Percentiles rank a stretch among this genome's conserved stretches.
phyloP scores from a whole-genome alignment of 1,140 invertebrate genomes.

The Papilio glaucus region DNA sequence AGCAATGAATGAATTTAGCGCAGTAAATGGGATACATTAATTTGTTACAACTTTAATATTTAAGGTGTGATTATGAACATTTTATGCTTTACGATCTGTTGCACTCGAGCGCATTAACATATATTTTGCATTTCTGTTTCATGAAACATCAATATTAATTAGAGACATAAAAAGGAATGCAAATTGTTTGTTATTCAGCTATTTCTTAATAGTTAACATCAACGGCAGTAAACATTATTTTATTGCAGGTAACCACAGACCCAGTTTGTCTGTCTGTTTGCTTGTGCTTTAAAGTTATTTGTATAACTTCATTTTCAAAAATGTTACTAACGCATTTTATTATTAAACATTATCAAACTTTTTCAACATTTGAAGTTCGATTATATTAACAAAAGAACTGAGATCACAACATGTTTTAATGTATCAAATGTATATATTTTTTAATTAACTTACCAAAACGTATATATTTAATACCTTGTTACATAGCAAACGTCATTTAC shows the following conservation, averaged over 20 bases:
- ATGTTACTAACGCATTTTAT: too few species aligned
- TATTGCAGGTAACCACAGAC: neutral
- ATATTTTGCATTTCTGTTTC: constrained; percentile 31
- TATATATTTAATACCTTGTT: too few species aligned
- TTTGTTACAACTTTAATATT: constrained; percentile 8
- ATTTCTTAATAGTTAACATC: neutral
- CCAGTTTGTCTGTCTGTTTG: neutral
- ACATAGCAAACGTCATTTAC: too few species aligned
- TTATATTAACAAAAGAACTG: too few species aligned
- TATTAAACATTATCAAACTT: too few species aligned
- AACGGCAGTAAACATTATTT: neutral
- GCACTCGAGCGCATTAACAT: constrained; percentile 3
- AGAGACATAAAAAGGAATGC: constrained; percentile 24
- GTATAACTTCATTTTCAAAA: too few species aligned
- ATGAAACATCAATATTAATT: constrained; percentile 33
- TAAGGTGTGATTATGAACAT: constrained; percentile 12
- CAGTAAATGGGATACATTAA: constrained; percentile 4
- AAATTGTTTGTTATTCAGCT: constrained; percentile 10
- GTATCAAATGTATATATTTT: too few species aligned
- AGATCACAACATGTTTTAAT: too few species aligned
- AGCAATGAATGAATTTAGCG: constrained; percentile 1
- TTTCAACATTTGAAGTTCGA: too few species aligned
- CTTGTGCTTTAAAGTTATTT: neutral
- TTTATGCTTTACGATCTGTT: constrained; percentile 26
- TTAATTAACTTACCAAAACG: too few species aligned